Base-by-base conservation (phyloP, 2,888 invertebrate species). In the Drosophila tanythrix region DNA sequence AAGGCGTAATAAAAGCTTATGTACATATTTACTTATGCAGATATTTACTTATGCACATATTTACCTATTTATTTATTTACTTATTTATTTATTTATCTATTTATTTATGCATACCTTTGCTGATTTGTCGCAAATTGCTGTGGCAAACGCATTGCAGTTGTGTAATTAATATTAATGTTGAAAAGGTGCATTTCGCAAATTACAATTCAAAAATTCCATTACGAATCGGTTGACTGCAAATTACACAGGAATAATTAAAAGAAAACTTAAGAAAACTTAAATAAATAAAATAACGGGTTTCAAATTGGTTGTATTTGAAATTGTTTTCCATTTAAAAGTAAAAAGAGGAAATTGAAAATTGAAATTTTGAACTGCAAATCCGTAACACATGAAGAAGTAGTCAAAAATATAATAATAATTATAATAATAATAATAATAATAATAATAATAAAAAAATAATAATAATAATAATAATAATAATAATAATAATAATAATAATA, bases 91-190 rank as follows among this genome's bases (percentile, higher is more conserved):
- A 52, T 21, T 21, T 31, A 56, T 0, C 33, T 4, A 51, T 29
- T 10, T n/a, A 27, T 48, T 8, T 36, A 50, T 18, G 31, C 8
- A 52, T 48, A 27, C 11, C 5, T n/a, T 29, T 11, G 25, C 36
- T 57, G 38, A 38, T 55, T n/a, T 48, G 53, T 25, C 15, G 27
- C 36, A 36, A 60, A 13, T 51, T 36, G 35, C 31, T 10, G 25
- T 40, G 13, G 8, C 13, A 52, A 25, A 25, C 3, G n/a, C n/a
- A 40, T 43, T 6, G 21, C 21, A 46, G 48, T 27, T 25, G 21
- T 25, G 27, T 1, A 27, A 10, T 50, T 50, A 6, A 50, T 18
- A 0, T 27, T 4, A 4, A 27, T 27, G 2, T 18, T 27, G 2
- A 25, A 7, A 46, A 46, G 3, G 6, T n/a, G 5, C 21, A 6